Conservation (phyloP, 2,113 vertebrate genomes). For the Riparia riparia region DNA sequence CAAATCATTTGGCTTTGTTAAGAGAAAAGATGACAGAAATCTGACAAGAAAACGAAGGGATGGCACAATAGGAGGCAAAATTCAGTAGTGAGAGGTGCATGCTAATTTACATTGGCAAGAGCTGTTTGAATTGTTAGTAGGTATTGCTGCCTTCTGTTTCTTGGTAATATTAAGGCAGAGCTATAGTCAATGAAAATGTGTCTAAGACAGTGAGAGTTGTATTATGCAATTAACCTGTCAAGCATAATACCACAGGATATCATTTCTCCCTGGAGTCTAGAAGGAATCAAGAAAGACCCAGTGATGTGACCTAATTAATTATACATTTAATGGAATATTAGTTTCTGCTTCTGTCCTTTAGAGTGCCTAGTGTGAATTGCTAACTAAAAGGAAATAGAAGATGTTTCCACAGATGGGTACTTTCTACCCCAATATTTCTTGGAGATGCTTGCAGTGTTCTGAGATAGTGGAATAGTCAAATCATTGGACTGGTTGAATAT, state of each 20-base stretch:
- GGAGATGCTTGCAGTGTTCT: not conserved
- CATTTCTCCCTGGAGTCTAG: not conserved
- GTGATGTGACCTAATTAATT: not conserved
- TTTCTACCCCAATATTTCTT: not conserved
- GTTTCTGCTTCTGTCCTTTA: not conserved
- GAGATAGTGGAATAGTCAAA: not conserved
- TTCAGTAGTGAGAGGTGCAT: not conserved
- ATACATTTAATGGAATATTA: not conserved
- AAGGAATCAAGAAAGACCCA: not conserved
- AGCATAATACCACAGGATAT: not conserved
- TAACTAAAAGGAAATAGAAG: not conserved
- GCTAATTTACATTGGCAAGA: not conserved
- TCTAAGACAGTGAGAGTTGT: not conserved
- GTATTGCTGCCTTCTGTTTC: not conserved
- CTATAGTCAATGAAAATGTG: not conserved
- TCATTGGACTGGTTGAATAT: not conserved
- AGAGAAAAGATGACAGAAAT: not conserved
- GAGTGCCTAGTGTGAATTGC: not conserved
- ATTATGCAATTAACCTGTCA: not conserved
- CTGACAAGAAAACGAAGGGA: not conserved
- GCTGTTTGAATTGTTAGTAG: not conserved
- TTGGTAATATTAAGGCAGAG: not conserved
- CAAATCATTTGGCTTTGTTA: not conserved
- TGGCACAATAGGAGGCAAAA: not conserved
- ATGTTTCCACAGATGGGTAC: not conserved